Base-by-base conservation (phyloP, 2,797 vertebrate species). In the Parauchenoglanis punctatus region DNA sequence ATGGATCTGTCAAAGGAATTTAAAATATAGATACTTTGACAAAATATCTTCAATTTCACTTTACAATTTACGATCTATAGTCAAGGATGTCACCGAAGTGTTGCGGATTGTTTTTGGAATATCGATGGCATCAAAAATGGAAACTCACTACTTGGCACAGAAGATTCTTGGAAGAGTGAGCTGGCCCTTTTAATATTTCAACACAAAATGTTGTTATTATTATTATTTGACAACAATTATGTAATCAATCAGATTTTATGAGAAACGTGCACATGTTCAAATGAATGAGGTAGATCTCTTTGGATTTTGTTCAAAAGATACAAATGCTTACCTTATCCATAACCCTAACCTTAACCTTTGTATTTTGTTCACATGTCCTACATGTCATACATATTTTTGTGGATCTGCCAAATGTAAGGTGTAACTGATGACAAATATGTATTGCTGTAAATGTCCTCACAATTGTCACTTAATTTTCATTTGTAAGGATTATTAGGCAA, bases 131-230 rank as follows among this genome's bases (percentile, higher is more conserved):
- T 40, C 40, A 40, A 40, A 40, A 40, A 40, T 40, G 40, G 40
- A 40, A 40, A 40, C 40, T 40, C 40, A 40, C 40, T 40, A 40
- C 40, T 40, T 40, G 40, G 40, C 40, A 4, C 40, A 40, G 40
- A 40, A 40, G 40, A 40, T 40, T 40, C 40, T 40, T 40, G 40
- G 40, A 40, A 40, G 40, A 40, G 40, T 40, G 40, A 40, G 40
- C 40, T 3, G 40, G 40, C 40, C 40, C 40, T 40, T 40, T 59
- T 77, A 31, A 49, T 77, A 28, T 28, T 54, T 23, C 28, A 76
- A 76, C 46, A 76, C 18, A 12, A 72, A 75, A 54, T 77, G 54
- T 78, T 56, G 31, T 78, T 56, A 78, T 54, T 77, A 56, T 78
- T 80, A 23, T 61, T 61, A 61, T 61, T 63, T 12, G 31, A 7